phyloP scores from a whole-genome alignment of 1,140 invertebrate genomes.

The Glomeris maerens region DNA sequence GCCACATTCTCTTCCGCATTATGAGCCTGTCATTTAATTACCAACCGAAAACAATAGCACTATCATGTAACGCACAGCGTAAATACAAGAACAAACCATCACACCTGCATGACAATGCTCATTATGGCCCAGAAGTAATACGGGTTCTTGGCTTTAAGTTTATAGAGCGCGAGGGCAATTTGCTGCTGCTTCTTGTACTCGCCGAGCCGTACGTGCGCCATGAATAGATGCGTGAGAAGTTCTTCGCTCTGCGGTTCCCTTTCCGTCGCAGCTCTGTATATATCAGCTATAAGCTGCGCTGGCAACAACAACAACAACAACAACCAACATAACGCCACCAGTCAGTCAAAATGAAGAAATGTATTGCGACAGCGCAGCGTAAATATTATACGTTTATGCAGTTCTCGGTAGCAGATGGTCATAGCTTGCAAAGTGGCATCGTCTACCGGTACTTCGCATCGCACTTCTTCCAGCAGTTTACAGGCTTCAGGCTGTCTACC shows the following conservation, averaged over 20 bases:
- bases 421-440: slow-evolving; percentile 91
- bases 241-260: slow-evolving; percentile 79
- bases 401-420: slow-evolving; percentile 85
- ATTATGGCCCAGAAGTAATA: slow-evolving; percentile 97
- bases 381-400: slow-evolving; percentile 63
- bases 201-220: slow-evolving; percentile 79
- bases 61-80: background rate
- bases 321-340: too few relatives aligned
- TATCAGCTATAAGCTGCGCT: slow-evolving; percentile 67
- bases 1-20: slow-evolving; percentile 28
- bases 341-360: too few relatives aligned
- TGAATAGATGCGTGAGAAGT: slow-evolving; percentile 80
- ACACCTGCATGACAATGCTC: slow-evolving; percentile 82
- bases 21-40: slow-evolving; percentile 31
- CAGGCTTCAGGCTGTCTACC: slow-evolving; percentile 64
- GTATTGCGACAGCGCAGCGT: too few relatives aligned
- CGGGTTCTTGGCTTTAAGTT: slow-evolving; percentile 79
- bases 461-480: slow-evolving; percentile 57
- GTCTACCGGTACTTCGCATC: slow-evolving; percentile 65
- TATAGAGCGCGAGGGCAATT: slow-evolving; percentile 75
- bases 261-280: slow-evolving; percentile 78
- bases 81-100: background rate
- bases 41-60: slow-evolving; percentile 12
- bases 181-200: slow-evolving; percentile 85
- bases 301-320: slow-evolving; percentile 25